Percentiles rank a stretch among this genome's conserved stretches.
Evolutionary conservation across 2,888 invertebrate species (phyloP).

Genomic region (Drosophila meridionalis): DNA sequence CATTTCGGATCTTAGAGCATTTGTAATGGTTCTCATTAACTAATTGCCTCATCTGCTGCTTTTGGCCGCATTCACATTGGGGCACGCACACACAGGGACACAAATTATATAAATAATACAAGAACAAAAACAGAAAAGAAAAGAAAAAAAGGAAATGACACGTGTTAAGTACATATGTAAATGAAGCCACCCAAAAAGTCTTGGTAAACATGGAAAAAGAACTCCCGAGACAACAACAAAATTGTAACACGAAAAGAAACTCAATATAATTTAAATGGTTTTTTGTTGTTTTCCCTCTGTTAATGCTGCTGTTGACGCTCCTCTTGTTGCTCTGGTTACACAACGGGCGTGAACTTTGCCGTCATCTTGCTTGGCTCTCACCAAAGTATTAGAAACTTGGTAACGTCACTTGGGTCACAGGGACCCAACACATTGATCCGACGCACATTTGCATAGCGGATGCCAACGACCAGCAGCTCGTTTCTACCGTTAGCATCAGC

Average conservation of each 20-base stretch:
- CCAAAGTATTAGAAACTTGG: conserved; percentile 47
- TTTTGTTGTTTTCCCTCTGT: conserved; percentile 44
- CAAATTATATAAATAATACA: conserved; percentile 5
- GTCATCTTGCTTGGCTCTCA: conserved; percentile 26
- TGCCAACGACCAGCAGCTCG: not conserved
- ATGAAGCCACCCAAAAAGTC: conserved; percentile 44
- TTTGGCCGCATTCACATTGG: conserved; percentile 9
- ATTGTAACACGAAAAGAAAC: conserved; percentile 54
- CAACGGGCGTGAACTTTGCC: conserved; percentile 64
- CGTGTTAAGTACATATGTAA: conserved; percentile 74
- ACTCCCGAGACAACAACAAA: conserved; percentile 24
- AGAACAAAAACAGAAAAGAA: not conserved
- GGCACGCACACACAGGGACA: not conserved
- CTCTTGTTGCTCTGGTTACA: conserved; percentile 42
- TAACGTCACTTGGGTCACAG: not conserved
- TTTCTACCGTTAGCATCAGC: conserved; percentile 8
- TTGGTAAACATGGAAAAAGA: conserved; percentile 30
- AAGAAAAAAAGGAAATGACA: conserved; percentile 34
- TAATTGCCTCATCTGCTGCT: conserved; percentile 55
- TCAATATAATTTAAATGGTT: conserved; percentile 72
- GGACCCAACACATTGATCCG: conserved; percentile 46
- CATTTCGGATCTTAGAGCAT: conserved; percentile 48
- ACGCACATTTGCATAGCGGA: conserved; percentile 50
- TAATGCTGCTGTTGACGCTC: conserved; percentile 31
- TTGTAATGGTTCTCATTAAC: conserved; percentile 65